These are phyloP conservation scores for Chirona hameri DNA, from an alignment of 2,888 invertebrate species.

Conservation along the genomic window DNA sequence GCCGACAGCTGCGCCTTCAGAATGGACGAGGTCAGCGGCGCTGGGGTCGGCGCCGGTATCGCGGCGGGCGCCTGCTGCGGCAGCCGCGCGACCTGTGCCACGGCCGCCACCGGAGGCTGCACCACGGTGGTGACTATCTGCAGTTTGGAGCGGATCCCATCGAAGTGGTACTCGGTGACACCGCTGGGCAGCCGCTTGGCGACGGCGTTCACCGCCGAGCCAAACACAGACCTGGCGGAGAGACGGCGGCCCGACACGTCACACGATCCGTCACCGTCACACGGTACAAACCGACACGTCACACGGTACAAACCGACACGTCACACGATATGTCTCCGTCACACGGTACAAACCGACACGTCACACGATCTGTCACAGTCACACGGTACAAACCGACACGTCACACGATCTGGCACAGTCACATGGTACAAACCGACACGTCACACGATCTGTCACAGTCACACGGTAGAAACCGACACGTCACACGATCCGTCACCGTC, in stretches of 20 bases:
- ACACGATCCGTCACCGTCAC: too few species aligned
- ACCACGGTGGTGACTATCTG: slow-evolving; percentile 40
- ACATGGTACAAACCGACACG: too few species aligned
- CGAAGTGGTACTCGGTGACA: slow-evolving; percentile 46
- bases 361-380: too few species aligned
- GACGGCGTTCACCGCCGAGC: slow-evolving; percentile 44
- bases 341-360: too few species aligned
- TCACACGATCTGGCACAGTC: too few species aligned
- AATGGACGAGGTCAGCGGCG: slow-evolving; percentile 71
- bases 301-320: too few species aligned
- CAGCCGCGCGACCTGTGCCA: not conserved
- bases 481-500: too few species aligned
- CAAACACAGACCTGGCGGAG: slow-evolving; percentile 5
- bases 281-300: too few species aligned
- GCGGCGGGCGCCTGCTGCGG: slow-evolving; percentile 34
- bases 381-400: too few species aligned
- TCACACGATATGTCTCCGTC: too few species aligned
- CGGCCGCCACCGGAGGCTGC: slow-evolving; percentile 22
- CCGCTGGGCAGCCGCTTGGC: slow-evolving; percentile 35
- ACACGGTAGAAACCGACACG: too few species aligned
- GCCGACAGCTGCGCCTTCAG: slow-evolving; percentile 78
- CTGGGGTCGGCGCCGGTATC: slow-evolving; percentile 39
- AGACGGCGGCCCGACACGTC: not conserved
- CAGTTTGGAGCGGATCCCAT: slow-evolving; percentile 37
- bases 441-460: too few species aligned